Evolutionary conservation across 2,797 vertebrate species (phyloP), one percentile per base, ranked within the genome.

Genomic region (Jordanella pulchra): DNA sequence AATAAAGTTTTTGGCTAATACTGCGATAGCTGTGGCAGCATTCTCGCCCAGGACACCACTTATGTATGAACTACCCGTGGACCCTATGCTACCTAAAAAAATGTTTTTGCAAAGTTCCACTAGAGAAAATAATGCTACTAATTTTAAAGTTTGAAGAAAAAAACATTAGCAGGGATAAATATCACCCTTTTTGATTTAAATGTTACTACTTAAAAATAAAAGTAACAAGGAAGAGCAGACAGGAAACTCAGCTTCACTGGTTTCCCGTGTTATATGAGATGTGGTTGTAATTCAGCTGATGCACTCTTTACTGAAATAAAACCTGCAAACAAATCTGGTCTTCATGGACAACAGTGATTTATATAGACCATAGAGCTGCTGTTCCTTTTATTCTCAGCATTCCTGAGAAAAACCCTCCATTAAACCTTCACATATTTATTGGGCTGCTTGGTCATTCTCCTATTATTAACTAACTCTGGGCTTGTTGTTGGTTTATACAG

Each of bases 391-490:
- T 27, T 65, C 47, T 70, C 28, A 17, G 25, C 0, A 2, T 44
- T 58, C 17, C 3, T 25, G 72, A 54, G 7, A 71, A 56, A 70
- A 73, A 58, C 76, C 11, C 68, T 21, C 23, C 3, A 28, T 25
- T 68, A 25, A 69, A 23, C 47, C 67, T 44, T 44, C 54, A 67
- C 35, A 55, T 67, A 25, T 71, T 65, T 27, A 50, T 32, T 45
- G 32, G 44, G 50, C n/a, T 47, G 53, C 51, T 67, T 51, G 55
- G 55, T 44, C 18, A 44, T 39, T 27, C 18, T 30, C 0, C 32
- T 21, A 63, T 64, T 60, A 1, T 56, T 55, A 67, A 73, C 75
- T 67, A 75, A 69, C 21, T 66, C 61, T 67, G 28, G 50, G 48
- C 42, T 32, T 25, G 39, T 71, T 56, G 64, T 25, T 77, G 21